Base-by-base conservation (phyloP, 2,797 vertebrate species). In the Pteropus rufus region DNA sequence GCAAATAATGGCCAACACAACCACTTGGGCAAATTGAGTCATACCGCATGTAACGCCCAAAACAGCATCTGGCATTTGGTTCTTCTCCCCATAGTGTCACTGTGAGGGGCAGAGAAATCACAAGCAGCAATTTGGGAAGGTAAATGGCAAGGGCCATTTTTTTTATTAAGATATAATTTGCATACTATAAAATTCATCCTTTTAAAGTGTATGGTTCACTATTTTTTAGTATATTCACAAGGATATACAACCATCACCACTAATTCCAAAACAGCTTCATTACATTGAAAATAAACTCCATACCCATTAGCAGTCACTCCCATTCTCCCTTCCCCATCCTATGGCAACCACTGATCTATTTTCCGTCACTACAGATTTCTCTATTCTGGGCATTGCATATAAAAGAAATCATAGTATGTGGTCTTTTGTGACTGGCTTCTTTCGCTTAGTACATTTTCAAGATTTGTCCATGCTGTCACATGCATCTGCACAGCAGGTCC, bases 41-140 rank as follows among this genome's bases (percentile, higher is more conserved):
- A 49, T 2, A 54, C 10, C 3, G 0, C 24, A 14, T 26, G 31
- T 36, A 29, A 64, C 2, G 1, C 76, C 19, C 2, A 5, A 24
- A 44, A 41, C 11, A 29, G 65, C 10, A 0, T 44, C 54, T 31
- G 14, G 29, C 84, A 29, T 7, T n/a, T 26, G 23, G 10, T 6
- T 23, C 36, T 16, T 72, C 34, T 36, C n/a, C 23, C 15, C 64
- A 49, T 15, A 26, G 16, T 24, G 14, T 52, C 52, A 36, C 52
- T 15, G 9, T 41, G 21, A 26, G 5, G 34, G n/a, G 60, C 23
- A 72, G 65, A 54, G 64, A 54, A 82, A 67, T 26, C 77, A 83
- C 2, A 0, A 18, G 21, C 24, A 82, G 31, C 46, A 75, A 75
- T 39, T 34, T 65, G 18, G 4, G 19, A 23, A 89, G 60, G 15